Evolutionary conservation across 1,140 invertebrate genomes (phyloP).

Genomic region (Akabosia matsudoensis): DNA sequence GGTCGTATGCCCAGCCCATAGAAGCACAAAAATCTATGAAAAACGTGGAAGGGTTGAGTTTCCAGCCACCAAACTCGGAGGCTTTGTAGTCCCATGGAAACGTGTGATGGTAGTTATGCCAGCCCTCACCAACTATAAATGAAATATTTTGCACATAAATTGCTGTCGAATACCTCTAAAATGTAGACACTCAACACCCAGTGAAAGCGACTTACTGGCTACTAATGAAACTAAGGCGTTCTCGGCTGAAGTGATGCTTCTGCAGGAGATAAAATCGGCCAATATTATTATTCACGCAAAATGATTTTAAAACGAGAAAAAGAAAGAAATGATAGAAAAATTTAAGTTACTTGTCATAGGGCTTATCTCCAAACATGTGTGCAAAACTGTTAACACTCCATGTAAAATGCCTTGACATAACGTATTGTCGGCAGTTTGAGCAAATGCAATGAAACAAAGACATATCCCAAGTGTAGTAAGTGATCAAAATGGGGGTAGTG

Average conservation of each 20-base stretch:
- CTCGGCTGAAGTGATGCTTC: conserved; percentile 70
- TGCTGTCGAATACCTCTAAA: too few species aligned
- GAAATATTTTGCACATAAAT: not conserved
- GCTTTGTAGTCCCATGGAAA: conserved; percentile 59
- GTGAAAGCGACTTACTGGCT: conserved; percentile 54
- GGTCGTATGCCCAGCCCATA: conserved; percentile 83
- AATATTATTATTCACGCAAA: conserved; percentile 27
- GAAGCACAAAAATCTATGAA: conserved; percentile 83
- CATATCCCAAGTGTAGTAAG: conserved; percentile 80
- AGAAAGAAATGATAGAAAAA: not conserved
- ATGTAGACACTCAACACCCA: too few species aligned
- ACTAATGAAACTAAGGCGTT: conserved; percentile 67
- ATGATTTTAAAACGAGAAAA: not conserved
- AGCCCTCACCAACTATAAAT: conserved; percentile 51
- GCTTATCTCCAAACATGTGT: conserved; percentile 59
- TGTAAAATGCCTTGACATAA: conserved; percentile 81
- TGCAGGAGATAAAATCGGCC: conserved; percentile 48
- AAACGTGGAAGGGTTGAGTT: conserved; percentile 72
- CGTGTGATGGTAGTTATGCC: conserved; percentile 62
- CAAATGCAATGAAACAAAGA: conserved; percentile 72
- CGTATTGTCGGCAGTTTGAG: conserved; percentile 77
- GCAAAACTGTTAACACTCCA: conserved; percentile 86
- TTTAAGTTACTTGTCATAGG: conserved; percentile 57
- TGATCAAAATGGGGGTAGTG: conserved; percentile 75
- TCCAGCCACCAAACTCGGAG: conserved; percentile 60